Evolutionary conservation across 2,113 vertebrate species (phyloP), one percentile per base, ranked within the genome.

Genomic region (Melospiza melodia): DNA sequence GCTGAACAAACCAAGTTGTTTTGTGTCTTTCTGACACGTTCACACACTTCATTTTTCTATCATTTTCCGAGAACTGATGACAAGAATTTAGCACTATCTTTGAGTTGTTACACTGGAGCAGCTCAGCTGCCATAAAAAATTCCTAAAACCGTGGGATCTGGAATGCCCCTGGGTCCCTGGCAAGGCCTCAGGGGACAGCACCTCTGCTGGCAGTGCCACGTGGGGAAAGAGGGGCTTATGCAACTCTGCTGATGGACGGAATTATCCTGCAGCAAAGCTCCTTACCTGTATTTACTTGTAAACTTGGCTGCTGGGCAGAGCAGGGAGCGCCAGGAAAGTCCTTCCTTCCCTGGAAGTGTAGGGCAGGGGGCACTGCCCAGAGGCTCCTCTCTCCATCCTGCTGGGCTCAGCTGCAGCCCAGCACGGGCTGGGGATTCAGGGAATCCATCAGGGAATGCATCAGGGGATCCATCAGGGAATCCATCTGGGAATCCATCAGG

Each of bases 261-360:
- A 74, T 17, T 6, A 33, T 55, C 61, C 58, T 35, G 15, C 57
- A 92, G 80, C 35, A 92, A 94, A 97, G 93, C 95, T 91, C 73
- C 65, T 96, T 89, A 75, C 43, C 74, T 48, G 58, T 15, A 24
- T 80, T 87, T 65, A 33, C 24, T 35, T 31, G 76, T 63, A 90
- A 61, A 78, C 67, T 87, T 61, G 57, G 89, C 89, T 59, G 68
- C 86, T 59, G 37, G 59, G 88, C 90, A 83, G 71, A 41, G 71
- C 27, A 37, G 37, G 31, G 19, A 20, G 62, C 28, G 62, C 82
- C 49, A 14, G 55, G 46, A 63, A 31, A 43, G 31, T 14, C 35
- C 80, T 84, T 8, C 4, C 15, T 61, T 51, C 61, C 73, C 73
- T 44, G 68, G 11, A 57, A 87, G 81, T 78, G 84, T 33, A 65